Conservation (phyloP, 2,888 invertebrate species). For the Stomorhina lunata region DNA sequence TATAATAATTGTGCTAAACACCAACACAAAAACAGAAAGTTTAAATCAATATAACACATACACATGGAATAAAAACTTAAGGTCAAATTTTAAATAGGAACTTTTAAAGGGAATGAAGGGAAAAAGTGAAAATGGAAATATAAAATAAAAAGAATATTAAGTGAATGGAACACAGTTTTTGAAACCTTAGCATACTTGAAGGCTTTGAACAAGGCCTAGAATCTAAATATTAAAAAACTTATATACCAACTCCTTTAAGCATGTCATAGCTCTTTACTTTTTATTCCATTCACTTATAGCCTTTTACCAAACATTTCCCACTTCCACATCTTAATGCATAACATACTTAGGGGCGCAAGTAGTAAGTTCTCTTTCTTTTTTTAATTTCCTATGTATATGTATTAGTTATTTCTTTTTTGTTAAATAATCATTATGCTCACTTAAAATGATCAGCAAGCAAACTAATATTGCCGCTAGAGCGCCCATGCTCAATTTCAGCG, state of each 20-base stretch:
- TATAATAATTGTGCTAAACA: constrained; percentile 23
- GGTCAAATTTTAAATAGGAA: not conserved
- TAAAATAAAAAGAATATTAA: not conserved
- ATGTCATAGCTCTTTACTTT: not conserved
- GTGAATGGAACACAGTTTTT: not conserved
- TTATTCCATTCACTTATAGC: not conserved
- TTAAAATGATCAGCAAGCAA: constrained; percentile 96
- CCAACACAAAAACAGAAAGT: constrained; percentile 4
- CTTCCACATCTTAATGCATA: not conserved
- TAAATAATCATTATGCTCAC: constrained; percentile 84
- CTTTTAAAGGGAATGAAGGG: not conserved
- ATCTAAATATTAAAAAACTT: not conserved
- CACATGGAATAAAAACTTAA: constrained; percentile 17
- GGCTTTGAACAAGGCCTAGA: no score
- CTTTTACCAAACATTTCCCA: not conserved
- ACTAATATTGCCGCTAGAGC: constrained; percentile 98
- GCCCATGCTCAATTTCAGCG: constrained; percentile 96
- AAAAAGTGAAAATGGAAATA: not conserved
- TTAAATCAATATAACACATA: constrained; percentile 14
- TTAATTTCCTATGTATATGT: not conserved
- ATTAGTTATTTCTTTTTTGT: not conserved
- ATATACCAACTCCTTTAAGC: not conserved
- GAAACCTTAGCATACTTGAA: not conserved
- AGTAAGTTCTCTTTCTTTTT: constrained; percentile 29
- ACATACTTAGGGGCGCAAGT: constrained; percentile 42